These are phyloP conservation scores for Charaxes varanes DNA, from an alignment of 1,140 invertebrate species.

Conservation along the genomic window DNA sequence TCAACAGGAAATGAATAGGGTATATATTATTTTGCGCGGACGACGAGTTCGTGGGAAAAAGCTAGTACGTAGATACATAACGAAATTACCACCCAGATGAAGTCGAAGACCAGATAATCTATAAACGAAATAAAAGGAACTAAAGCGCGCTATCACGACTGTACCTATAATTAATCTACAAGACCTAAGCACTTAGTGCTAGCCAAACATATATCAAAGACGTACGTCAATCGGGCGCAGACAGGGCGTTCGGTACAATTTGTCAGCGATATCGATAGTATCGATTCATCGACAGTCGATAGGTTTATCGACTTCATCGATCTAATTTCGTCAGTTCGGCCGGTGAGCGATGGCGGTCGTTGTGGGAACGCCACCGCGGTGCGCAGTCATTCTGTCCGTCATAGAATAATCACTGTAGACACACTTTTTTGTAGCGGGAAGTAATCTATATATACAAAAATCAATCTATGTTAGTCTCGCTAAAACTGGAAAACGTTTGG, in stretches of 20 bases:
- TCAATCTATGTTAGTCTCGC: no score
- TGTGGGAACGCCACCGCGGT: conserved; percentile 62
- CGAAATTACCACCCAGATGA: no score
- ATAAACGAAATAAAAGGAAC: not conserved
- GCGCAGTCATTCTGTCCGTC: conserved; percentile 46
- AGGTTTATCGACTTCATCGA: conserved; percentile 33
- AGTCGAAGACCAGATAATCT: no score
- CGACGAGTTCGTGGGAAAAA: no score
- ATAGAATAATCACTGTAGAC: conserved; percentile 28
- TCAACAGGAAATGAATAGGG: no score
- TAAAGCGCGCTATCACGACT: conserved; percentile 1
- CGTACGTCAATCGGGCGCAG: conserved; percentile 17
- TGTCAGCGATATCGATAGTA: conserved; percentile 29
- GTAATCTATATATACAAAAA: not conserved
- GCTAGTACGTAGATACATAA: no score
- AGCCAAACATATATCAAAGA: conserved; percentile 12
- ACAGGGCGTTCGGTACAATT: conserved; percentile 28
- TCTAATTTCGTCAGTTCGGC: conserved; percentile 39
- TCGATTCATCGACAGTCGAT: conserved; percentile 29
- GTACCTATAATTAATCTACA: conserved; percentile 4
- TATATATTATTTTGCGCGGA: no score
- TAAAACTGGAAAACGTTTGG: no score
- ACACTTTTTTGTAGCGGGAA: not conserved
- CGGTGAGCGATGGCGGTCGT: conserved; percentile 52
- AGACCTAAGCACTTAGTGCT: conserved; percentile 11